Evolutionary conservation across 2,797 vertebrate genomes (phyloP), one percentile per base, ranked within the genome.

Genomic region (Acipenser transmontanus): DNA sequence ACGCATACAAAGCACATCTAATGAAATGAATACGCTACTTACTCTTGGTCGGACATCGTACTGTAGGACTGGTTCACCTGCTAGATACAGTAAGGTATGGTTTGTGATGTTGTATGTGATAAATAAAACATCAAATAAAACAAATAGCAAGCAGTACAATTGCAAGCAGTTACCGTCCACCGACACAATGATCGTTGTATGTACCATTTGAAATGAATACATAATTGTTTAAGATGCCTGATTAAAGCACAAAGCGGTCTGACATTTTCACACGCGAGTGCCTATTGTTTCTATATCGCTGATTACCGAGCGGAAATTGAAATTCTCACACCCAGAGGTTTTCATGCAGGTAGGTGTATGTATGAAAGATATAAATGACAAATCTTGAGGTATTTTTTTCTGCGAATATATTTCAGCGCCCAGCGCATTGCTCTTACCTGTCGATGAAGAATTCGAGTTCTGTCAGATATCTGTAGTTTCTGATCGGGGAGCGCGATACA

Each of bases 201-300:
- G 81, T 78, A 82, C 86, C 48, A 70, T 74, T 71, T 64, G 10
- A 62, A 3, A 67, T 64, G 10, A 62, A 3, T 68, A 10, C 73
- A 8, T 52, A 52, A 69, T 34, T 34, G 20, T 34, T 34, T 34
- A 34, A 34, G 20, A 34, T 34, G 20, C 20, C 20, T 34, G 20
- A 34, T 34, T 34, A 34, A 34, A 34, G 34, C 34, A 34, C 4
- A 3, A 34, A 34, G 34, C 34, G 34, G 34, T 34, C 34, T 34
- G 4, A 34, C 34, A 34, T 34, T 34, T 34, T 34, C 34, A 34
- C 34, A 34, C 34, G 34, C 34, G 34, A 34, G 34, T 34, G 34
- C 34, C 34, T 34, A 34, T 34, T 34, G 34, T 34, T 34, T 34
- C 34, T 34, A 0, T 4, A 34, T 34, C 34, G 1, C 34, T 34